These are phyloP conservation scores for Nycteola revayana DNA, from an alignment of 2,888 invertebrate genomes.

Conservation along the genomic window DNA sequence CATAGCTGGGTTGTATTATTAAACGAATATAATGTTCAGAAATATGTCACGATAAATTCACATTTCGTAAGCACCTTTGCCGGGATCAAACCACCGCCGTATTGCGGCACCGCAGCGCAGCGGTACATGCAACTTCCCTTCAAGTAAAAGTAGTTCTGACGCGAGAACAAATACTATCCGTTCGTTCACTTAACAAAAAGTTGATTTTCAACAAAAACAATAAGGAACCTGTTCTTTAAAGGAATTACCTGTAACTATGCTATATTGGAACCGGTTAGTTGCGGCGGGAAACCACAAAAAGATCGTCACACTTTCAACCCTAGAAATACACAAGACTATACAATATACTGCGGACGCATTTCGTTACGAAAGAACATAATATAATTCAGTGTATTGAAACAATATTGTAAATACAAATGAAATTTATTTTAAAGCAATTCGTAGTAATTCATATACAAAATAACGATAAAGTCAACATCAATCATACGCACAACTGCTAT, in stretches of 20 bases:
- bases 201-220: slow-evolving; percentile 54
- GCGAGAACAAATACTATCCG: slow-evolving; percentile 33
- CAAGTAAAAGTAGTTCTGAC: slow-evolving; percentile 52
- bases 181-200: slow-evolving; percentile 40
- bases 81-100: slow-evolving; percentile 2
- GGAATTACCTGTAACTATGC: slow-evolving; percentile 67
- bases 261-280: slow-evolving; percentile 56
- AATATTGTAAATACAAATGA: not conserved
- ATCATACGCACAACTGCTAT: slow-evolving; percentile 34
- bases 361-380: too few relatives aligned
- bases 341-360: not conserved
- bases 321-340: slow-evolving; percentile 19
- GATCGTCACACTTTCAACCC: slow-evolving; percentile 53
- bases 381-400: too few relatives aligned
- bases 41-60: slow-evolving; percentile 5
- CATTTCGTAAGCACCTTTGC: slow-evolving; percentile 15
- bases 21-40: not conserved
- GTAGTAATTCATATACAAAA: slow-evolving; percentile 27
- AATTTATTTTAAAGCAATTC: slow-evolving; percentile 18
- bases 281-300: slow-evolving; percentile 61
- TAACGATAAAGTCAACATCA: slow-evolving; percentile 33
- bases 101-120: slow-evolving; percentile 14
- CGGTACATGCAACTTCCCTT: slow-evolving; percentile 23
- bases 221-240: slow-evolving; percentile 59
- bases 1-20: too few relatives aligned